These are phyloP conservation scores for Napeogenes sylphis DNA, from an alignment of 2,888 invertebrate genomes.

Conservation along the genomic window DNA sequence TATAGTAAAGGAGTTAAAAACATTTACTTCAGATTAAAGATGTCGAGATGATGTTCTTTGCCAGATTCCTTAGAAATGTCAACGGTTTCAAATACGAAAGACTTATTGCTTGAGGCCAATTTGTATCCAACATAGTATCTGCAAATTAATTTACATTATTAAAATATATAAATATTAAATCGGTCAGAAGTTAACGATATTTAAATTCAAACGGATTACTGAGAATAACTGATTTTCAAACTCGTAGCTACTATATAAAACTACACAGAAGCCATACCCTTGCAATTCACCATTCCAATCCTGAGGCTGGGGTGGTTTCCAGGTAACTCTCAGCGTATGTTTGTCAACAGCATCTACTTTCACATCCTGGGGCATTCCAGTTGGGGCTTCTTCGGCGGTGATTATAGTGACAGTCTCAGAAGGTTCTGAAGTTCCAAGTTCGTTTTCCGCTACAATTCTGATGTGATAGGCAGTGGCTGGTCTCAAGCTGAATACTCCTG, in stretches of 20 bases:
- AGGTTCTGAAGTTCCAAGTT: slow-evolving; percentile 93
- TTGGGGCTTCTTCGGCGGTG: slow-evolving; percentile 94
- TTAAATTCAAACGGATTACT: no score
- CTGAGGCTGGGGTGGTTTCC: slow-evolving; percentile 93
- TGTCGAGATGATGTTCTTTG: slow-evolving; percentile 91
- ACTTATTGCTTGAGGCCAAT: slow-evolving; percentile 89
- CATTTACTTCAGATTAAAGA: slow-evolving; percentile 84
- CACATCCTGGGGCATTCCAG: slow-evolving; percentile 89
- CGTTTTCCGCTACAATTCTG: slow-evolving; percentile 94
- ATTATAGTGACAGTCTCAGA: slow-evolving; percentile 96
- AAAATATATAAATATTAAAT: no score
- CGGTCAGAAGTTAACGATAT: no score
- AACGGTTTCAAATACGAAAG: slow-evolving; percentile 93
- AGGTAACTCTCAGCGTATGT: slow-evolving; percentile 90
- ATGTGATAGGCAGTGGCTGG: slow-evolving; percentile 96
- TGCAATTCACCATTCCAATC: slow-evolving; percentile 95
- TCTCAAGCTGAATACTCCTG: slow-evolving; percentile 90
- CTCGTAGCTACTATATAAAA: background rate
- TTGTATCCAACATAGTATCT: slow-evolving; percentile 95
- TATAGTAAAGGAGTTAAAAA: background rate
- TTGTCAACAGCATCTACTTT: slow-evolving; percentile 93
- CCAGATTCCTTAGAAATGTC: slow-evolving; percentile 94
- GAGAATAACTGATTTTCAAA: no score
- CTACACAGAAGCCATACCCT: slow-evolving; percentile 46
- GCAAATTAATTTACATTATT: slow-evolving; percentile 42